Conservation (phyloP, 2,113 vertebrate species). For the Heloderma charlesbogerti region DNA sequence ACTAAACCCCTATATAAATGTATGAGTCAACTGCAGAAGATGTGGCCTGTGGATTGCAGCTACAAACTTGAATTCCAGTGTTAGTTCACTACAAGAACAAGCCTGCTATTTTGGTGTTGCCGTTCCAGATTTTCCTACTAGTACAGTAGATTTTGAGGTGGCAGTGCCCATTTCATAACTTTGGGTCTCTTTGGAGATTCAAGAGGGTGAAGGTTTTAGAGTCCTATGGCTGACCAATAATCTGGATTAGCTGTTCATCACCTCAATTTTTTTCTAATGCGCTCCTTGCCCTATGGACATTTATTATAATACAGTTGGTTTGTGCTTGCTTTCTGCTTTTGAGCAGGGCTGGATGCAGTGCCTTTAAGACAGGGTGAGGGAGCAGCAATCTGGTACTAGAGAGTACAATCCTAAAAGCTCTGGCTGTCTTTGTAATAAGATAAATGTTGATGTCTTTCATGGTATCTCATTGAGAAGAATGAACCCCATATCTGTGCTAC, state of each 20-base stretch:
- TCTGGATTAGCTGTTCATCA: neutral
- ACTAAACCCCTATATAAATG: neutral
- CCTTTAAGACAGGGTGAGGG: neutral
- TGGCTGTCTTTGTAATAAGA: neutral
- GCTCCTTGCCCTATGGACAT: neutral
- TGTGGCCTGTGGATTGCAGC: neutral
- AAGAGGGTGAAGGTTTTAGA: neutral
- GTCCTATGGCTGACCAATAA: neutral
- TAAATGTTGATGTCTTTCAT: neutral
- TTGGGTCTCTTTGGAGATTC: neutral
- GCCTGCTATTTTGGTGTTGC: neutral
- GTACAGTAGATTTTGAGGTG: neutral
- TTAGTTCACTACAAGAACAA: neutral
- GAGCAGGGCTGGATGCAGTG: neutral
- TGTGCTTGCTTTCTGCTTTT: neutral
- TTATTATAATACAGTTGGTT: neutral
- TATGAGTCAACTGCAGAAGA: neutral
- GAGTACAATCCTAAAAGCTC: neutral
- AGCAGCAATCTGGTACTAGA: neutral
- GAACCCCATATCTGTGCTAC: neutral
- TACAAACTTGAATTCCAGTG: neutral
- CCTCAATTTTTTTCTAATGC: neutral
- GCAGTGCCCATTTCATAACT: neutral
- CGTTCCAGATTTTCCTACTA: neutral
- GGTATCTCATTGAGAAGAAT: neutral